Base-by-base conservation (phyloP, 1,140 invertebrate species). In the Drosophila suzukii region DNA sequence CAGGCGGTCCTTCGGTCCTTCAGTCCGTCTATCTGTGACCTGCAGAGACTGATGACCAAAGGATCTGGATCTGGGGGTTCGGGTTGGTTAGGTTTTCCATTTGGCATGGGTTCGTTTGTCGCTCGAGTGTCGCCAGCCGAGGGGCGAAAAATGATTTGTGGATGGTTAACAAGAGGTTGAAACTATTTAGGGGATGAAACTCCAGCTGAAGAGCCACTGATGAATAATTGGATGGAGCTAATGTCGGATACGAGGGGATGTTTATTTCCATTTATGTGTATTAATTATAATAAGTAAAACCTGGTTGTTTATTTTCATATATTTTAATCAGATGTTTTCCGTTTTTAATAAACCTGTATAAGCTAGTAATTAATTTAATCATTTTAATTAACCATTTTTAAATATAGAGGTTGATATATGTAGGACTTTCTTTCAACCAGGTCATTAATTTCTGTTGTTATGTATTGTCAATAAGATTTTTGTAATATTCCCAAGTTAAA, bases 1-100 rank as follows among this genome's bases (percentile, higher is more conserved):
- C 43, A 38, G 44, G 55, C 39, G 15, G 61, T 66, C 70, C 34
- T 5, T 36, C 36, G 12, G 47, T 44, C 58, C 15, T 24, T n/a
- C 46, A 5, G 46, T 80, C 58, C 38, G 58, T 70, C 55, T 59
- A 71, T 63, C 72, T 89, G 72, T 88, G 84, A 83, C 84, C 84
- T 88, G 84, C 84, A 80, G 75, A 80, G 80, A 73, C 81, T 83
- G 75, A 83, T 85, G 81, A 88, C 81, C 81, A 78, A 67, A 66
- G 74, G 72, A 63, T 51, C 61, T 47, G 38, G 8, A 10, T 32
- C 24, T 30, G 32, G 41, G 43, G 32, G 39, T 66, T 75, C 41
- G 65, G 61, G 30, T 66, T 68, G 65, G 65, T 68, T 68, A 54
- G 65, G 61, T 68, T 66, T 68, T 68, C 60, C 65, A 66, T 66